Conservation (phyloP, 1,140 invertebrate genomes). For the Euwallacea fornicatus region DNA sequence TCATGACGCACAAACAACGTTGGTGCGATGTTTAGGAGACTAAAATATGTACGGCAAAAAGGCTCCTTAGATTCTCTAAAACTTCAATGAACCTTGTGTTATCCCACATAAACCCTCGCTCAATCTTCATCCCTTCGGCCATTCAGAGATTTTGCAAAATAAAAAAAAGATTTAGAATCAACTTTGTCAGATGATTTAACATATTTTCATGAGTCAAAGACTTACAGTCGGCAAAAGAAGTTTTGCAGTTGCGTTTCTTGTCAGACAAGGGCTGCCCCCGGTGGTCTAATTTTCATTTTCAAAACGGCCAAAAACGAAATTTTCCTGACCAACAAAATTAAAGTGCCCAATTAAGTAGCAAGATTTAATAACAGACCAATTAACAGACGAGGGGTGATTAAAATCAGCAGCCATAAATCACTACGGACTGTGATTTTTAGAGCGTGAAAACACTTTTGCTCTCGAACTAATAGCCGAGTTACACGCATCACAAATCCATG, state of each 20-base stretch:
- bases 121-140: no score
- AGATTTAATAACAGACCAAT: slow-evolving; percentile 26
- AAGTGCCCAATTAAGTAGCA: slow-evolving; percentile 14
- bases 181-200: background rate
- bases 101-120: background rate
- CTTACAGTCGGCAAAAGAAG: no score
- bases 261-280: background rate
- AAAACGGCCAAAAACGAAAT: background rate
- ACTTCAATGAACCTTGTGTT: background rate
- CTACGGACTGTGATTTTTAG: slow-evolving; percentile 9
- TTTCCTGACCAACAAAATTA: background rate
- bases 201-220: background rate
- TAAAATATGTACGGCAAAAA: background rate
- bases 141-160: background rate
- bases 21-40: background rate
- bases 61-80: background rate
- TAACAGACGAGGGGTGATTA: slow-evolving; percentile 24
- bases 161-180: background rate
- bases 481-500: slow-evolving; percentile 13
- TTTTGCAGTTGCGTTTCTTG: background rate
- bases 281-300: background rate
- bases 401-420: slow-evolving; percentile 28
- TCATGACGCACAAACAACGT: background rate
- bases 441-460: slow-evolving; percentile 31
- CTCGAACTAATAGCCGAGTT: slow-evolving; percentile 18